Conservation (phyloP, 2,113 vertebrate genomes). For the Rhineura floridana region DNA sequence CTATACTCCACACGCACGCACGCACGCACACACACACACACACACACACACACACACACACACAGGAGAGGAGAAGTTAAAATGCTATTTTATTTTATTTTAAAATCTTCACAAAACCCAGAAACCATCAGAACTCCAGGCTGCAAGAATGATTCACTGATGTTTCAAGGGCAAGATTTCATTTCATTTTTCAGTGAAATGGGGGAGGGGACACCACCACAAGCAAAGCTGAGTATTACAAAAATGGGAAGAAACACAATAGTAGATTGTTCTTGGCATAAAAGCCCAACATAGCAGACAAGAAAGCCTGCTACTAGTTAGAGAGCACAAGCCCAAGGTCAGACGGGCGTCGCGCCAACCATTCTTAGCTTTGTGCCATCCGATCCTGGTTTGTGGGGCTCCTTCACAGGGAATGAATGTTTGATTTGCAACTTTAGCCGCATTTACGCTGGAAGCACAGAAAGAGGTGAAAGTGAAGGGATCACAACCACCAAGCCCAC, state of each 20-base stretch:
- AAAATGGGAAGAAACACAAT: neutral
- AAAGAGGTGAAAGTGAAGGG: fast-evolving
- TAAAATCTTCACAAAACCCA: neutral
- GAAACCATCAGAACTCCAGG: fast-evolving
- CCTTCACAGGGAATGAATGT: neutral
- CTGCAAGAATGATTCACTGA: neutral
- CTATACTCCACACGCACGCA: too few relatives aligned
- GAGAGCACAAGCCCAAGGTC: conserved; percentile 53
- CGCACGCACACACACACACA: too few relatives aligned
- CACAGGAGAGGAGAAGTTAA: neutral
- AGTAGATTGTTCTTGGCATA: conserved; percentile 47
- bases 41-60: neutral
- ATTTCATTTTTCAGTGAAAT: too few relatives aligned
- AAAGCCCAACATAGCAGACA: conserved; percentile 44
- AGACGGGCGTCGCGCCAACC: conserved; percentile 53
- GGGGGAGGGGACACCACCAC: too few relatives aligned
- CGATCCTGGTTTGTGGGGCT: conserved; percentile 29
- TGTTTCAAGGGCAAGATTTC: neutral
- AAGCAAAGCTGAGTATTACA: neutral
- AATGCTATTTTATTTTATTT: neutral
- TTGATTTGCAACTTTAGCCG: conserved; percentile 36
- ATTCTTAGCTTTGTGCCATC: conserved; percentile 42
- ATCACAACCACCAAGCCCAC: neutral
- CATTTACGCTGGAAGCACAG: neutral
- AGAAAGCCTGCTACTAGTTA: conserved; percentile 52